These are phyloP conservation scores for Panagrolaimus sp. DNA, from an alignment of 1,140 invertebrate species.

Conservation along the genomic window DNA sequence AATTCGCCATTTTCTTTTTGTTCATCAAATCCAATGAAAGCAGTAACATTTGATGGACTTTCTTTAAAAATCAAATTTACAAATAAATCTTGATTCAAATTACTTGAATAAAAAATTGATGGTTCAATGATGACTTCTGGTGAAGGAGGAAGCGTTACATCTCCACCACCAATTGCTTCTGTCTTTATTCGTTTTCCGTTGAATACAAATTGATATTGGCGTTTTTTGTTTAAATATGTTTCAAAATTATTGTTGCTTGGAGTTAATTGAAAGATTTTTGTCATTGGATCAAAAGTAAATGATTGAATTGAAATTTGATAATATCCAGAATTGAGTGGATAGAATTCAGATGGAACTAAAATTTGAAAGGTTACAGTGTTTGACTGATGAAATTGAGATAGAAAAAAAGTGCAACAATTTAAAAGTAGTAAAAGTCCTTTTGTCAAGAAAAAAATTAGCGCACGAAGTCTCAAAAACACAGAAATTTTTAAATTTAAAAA, in stretches of 20 bases:
- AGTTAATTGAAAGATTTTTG: not conserved
- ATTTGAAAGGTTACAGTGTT: not conserved
- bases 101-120: not conserved
- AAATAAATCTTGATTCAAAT: not conserved
- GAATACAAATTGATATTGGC: not conserved
- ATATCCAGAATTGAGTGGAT: not conserved
- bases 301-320: not conserved
- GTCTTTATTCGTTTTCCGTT: not conserved
- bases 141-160: not conserved
- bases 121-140: not conserved
- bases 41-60: not conserved
- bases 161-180: not conserved
- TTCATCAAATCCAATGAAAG: not conserved
- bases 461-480: too few species aligned
- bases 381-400: too few species aligned
- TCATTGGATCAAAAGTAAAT: not conserved
- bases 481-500: too few species aligned
- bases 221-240: not conserved
- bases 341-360: constrained; percentile 4
- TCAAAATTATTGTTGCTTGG: not conserved
- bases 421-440: too few species aligned
- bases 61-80: not conserved
- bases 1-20: not conserved
- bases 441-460: too few species aligned
- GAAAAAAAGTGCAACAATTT: too few species aligned